Percentiles rank a stretch among this genome's conserved stretches.
Conservation (phyloP, 2,888 invertebrate species). For the Phalera bucephala region DNA sequence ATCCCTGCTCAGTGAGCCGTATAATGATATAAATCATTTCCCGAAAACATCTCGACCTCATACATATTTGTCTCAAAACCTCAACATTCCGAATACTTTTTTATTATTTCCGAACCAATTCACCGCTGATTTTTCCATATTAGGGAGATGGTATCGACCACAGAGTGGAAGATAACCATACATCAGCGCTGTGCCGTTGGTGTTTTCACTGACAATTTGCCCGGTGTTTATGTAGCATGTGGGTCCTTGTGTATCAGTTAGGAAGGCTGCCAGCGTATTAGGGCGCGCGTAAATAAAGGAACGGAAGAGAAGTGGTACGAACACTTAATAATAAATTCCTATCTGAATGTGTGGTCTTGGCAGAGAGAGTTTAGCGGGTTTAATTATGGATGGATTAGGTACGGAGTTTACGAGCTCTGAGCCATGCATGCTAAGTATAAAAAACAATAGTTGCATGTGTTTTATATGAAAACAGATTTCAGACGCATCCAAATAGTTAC, state of each 20-base stretch:
- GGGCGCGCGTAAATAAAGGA: conserved; percentile 33
- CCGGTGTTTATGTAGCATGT: conserved; percentile 22
- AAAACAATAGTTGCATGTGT: no score
- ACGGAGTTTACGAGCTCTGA: no score
- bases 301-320: conserved; percentile 29
- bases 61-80: not conserved
- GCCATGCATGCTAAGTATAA: no score
- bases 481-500: no score
- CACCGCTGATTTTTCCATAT: conserved; percentile 7
- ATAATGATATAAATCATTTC: not conserved
- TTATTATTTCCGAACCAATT: conserved; percentile 3
- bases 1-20: no score
- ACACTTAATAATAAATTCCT: conserved; percentile 47
- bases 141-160: not conserved
- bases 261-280: conserved; percentile 34
- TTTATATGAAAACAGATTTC: no score
- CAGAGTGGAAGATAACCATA: not conserved
- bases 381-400: no score
- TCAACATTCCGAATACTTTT: not conserved
- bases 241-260: conserved; percentile 35
- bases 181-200: not conserved
- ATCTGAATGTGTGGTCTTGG: conserved; percentile 6
- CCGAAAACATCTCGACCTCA: not conserved
- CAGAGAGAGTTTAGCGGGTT: no score
- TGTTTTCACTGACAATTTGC: conserved; percentile 17